Percentiles rank a stretch among this genome's conserved stretches.
Evolutionary conservation across 2,797 vertebrate genomes (phyloP).

Genomic region (Chrosomus eos): DNA sequence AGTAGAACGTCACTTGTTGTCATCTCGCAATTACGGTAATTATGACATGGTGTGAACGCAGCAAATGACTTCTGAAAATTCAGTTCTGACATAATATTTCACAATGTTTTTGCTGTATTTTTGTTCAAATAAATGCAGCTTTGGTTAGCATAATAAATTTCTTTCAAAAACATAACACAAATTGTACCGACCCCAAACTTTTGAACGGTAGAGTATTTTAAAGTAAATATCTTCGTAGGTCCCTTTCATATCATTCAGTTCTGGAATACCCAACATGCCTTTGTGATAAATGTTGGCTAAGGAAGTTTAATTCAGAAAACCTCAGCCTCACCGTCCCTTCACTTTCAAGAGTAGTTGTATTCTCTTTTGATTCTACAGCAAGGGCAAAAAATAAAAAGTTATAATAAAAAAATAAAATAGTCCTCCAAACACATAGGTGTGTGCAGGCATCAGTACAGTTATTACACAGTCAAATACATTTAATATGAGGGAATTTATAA

Average conservation of each 20-base stretch:
- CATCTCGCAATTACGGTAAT: not conserved
- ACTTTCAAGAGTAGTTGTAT: not conserved
- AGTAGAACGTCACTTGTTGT: not conserved
- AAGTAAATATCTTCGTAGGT: not conserved
- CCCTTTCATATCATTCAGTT: not conserved
- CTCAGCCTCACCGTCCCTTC: not conserved
- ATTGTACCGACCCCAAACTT: not conserved
- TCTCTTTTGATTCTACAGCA: not conserved
- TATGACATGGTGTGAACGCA: not conserved
- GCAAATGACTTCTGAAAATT: not conserved
- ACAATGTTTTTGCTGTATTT: slow-evolving; percentile 1
- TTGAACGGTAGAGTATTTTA: not conserved
- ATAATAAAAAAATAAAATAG: not conserved
- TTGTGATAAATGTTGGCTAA: not conserved
- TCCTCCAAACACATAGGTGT: not conserved
- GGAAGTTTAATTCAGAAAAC: not conserved
- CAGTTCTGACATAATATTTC: not conserved
- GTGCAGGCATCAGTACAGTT: not conserved
- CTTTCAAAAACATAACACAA: not conserved
- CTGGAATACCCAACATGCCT: not conserved
- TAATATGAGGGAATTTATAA: not conserved
- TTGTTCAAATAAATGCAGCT: not conserved
- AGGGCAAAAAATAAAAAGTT: not conserved
- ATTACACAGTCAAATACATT: not conserved
- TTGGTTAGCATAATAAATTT: not conserved